These are phyloP conservation scores for Ptilorrhoa leucosticta DNA, from an alignment of 2,113 vertebrate species.

Conservation along the genomic window DNA sequence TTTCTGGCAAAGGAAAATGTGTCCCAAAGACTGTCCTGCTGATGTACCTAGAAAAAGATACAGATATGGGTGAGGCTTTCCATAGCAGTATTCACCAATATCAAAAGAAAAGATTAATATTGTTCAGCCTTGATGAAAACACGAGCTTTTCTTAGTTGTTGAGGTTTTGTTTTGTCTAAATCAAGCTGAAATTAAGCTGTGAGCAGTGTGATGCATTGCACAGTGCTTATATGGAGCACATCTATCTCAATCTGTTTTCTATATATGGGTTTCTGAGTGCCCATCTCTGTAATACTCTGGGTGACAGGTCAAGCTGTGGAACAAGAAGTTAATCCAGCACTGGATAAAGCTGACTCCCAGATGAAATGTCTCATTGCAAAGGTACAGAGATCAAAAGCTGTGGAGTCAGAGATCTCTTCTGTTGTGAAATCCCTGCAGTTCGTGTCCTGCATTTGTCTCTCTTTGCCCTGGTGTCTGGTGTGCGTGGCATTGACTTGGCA, in stretches of 20 bases:
- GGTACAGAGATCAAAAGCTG: conserved; percentile 5
- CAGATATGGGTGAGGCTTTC: neutral
- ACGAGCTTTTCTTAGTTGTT: neutral
- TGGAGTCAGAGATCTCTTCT: neutral
- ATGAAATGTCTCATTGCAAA: conserved; percentile 15
- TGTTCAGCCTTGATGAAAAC: neutral
- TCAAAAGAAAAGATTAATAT: neutral
- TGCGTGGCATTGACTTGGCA: conserved; percentile 1
- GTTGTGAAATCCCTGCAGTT: conserved; percentile 7
- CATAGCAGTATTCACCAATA: neutral
- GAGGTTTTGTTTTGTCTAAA: neutral
- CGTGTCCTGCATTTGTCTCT: neutral
- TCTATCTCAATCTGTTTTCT: neutral
- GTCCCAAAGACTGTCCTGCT: neutral
- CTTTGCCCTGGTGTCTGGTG: neutral
- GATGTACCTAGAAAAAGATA: neutral
- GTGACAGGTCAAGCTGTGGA: neutral
- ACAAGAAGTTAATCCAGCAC: conserved; percentile 7
- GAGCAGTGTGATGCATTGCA: neutral
- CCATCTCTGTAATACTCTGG: neutral
- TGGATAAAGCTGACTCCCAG: conserved; percentile 5
- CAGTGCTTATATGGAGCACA: neutral
- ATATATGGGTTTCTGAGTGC: neutral
- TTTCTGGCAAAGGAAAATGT: neutral
- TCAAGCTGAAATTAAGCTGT: neutral